Conservation (phyloP, 1,140 invertebrate genomes). For the Drosophila erecta region DNA sequence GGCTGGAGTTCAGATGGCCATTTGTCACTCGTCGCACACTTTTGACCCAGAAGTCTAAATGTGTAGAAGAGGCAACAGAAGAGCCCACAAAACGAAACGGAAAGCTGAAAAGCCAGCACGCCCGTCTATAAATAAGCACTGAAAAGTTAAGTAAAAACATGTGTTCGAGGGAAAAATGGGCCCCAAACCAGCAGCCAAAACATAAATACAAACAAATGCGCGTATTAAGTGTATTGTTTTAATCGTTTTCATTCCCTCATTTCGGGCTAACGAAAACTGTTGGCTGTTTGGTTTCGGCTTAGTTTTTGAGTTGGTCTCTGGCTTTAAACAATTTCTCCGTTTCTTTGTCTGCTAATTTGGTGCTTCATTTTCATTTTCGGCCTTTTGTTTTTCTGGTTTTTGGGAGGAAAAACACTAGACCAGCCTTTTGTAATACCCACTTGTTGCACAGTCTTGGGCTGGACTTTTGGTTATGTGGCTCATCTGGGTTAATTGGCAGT, state of each 20-base stretch:
- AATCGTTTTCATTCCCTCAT: constrained; percentile 29
- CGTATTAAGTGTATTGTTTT: constrained; percentile 67
- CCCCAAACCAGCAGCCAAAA: constrained; percentile 34
- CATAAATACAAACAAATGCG: constrained; percentile 56
- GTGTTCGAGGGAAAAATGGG: constrained; percentile 29
- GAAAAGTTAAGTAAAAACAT: constrained; percentile 75
- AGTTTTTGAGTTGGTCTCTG: constrained; percentile 11
- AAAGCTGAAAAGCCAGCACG: constrained; percentile 27
- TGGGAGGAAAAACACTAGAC: constrained; percentile 3
- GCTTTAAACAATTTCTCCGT: constrained; percentile 38
- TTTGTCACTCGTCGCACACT: constrained; percentile 38
- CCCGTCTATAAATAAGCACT: constrained; percentile 55
- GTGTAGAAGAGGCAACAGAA: constrained; percentile 20
- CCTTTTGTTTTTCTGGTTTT: not conserved
- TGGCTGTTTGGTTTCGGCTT: constrained; percentile 10
- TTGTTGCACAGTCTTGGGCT: constrained; percentile 34
- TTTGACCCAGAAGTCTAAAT: constrained; percentile 36
- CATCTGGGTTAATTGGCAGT: constrained; percentile 32
- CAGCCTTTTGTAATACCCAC: constrained; percentile 27
- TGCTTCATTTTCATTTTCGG: constrained; percentile 6
- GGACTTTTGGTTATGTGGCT: constrained; percentile 28
- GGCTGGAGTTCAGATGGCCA: constrained; percentile 48
- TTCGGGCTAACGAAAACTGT: constrained; percentile 22
- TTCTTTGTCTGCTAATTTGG: constrained; percentile 27
- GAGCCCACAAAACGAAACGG: constrained; percentile 6